Conservation (phyloP, 2,113 vertebrate genomes). For the Phyllostomus hastatus region DNA sequence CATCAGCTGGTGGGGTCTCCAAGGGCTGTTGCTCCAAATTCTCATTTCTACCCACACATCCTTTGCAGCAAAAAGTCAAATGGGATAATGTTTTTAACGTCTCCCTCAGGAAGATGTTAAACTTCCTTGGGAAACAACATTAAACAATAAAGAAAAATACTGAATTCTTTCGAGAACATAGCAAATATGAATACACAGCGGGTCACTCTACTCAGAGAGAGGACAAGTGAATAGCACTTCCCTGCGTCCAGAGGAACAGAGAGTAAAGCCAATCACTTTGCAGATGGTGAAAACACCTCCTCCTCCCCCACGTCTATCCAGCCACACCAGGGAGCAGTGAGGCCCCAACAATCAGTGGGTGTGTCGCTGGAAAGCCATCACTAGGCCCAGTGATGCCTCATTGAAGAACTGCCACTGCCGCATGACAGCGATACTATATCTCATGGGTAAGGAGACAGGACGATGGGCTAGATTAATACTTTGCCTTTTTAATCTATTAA, state of each 20-base stretch:
- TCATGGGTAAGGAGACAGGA: conserved; percentile 70
- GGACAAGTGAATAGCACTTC: background rate
- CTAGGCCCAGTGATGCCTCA: conserved; percentile 33
- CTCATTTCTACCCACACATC: background rate
- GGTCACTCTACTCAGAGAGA: background rate
- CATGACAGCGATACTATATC: conserved; percentile 66
- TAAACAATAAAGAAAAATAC: rapidly evolving
- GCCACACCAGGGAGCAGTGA: background rate
- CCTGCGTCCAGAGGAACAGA: background rate
- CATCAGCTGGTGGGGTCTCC: background rate
- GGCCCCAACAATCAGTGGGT: background rate
- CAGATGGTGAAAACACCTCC: background rate
- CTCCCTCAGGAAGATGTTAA: background rate
- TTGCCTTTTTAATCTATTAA: conserved; percentile 79
- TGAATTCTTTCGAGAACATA: background rate
- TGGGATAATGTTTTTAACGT: background rate
- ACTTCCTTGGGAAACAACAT: background rate
- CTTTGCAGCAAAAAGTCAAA: background rate
- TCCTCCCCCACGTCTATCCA: background rate
- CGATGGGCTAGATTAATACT: conserved; percentile 75
- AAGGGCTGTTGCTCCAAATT: background rate
- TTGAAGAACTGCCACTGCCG: conserved; percentile 66
- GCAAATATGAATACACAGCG: background rate
- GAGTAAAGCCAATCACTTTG: background rate
- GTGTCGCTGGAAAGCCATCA: background rate